phyloP scores from a whole-genome alignment of 2,797 vertebrate genomes.

The Phoxinus dragarum region DNA sequence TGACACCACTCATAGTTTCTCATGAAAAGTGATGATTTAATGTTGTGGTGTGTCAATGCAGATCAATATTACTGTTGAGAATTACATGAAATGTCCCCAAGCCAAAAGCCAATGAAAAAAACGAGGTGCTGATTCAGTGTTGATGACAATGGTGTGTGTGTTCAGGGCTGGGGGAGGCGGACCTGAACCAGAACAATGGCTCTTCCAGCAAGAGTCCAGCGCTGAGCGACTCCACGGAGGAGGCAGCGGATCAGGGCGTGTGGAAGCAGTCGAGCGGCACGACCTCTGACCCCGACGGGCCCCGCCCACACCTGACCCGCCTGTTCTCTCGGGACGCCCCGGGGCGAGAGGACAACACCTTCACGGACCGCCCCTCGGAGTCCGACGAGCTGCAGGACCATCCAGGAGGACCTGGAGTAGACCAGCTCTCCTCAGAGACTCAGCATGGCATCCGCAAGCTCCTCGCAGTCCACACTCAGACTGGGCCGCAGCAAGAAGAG shows the following conservation, averaged over 20 bases:
- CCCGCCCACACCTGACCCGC: slow-evolving; percentile 98
- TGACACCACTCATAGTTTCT: too few relatives aligned
- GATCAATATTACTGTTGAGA: too few relatives aligned
- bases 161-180: slow-evolving; percentile 91
- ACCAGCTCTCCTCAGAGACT: slow-evolving; percentile 50
- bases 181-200: slow-evolving; percentile 97
- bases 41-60: too few relatives aligned
- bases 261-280: slow-evolving; percentile 81
- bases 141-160: slow-evolving; percentile 77
- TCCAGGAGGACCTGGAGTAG: slow-evolving; percentile 89
- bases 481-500: slow-evolving; percentile 88
- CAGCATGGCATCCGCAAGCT: slow-evolving; percentile 91
- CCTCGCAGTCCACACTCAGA: slow-evolving; percentile 84
- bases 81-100: too few relatives aligned
- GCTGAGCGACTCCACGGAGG: slow-evolving; percentile 92
- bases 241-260: slow-evolving; percentile 83
- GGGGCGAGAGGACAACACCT: slow-evolving; percentile 99
- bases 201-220: slow-evolving; percentile 86
- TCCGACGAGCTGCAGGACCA: slow-evolving; percentile 99
- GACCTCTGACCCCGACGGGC: slow-evolving; percentile 84
- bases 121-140: neutral
- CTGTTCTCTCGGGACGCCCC: slow-evolving; percentile 99
- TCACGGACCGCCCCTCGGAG: slow-evolving; percentile 99
- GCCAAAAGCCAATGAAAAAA: too few relatives aligned
- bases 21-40: too few relatives aligned